Base-by-base conservation (phyloP, 92 coral and sea anemone genomes). In the Zoanthus solanderi region DNA sequence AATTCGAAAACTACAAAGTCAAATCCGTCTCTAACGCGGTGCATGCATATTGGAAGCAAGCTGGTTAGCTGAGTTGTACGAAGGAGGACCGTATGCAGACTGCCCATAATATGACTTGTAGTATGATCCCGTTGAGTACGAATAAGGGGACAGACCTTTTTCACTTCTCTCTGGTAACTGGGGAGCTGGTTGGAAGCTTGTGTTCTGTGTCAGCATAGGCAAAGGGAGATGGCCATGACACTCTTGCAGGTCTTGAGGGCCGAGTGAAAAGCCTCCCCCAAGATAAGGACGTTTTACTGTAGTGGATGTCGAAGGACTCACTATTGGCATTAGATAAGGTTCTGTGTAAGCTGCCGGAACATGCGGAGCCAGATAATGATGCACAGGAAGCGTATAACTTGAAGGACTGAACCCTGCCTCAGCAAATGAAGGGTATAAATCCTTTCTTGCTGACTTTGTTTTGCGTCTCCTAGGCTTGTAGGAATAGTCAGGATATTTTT, bases 401-500 rank as follows among this genome's bases (percentile, higher is more conserved):
- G 96, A 84, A 1, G 94, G 50, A 34, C 87, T 73, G 28, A 88
- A 66, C 31, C 94, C 84, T 48, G 91, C 90, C 79, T 93, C 94
- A 3, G 89, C 96, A 87, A 95, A 93, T 45, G 98, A 76, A 1
- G 96, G 84, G 50, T 93, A 95, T 9, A 93, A 78, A 10, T 95
- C 98, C 48, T 95, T 95, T 54, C 96, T 87, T 3, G 91, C 83
- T 31, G 90, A 71, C 84, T 93, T 95, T 87, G 79, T 93, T 77
- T 95, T 95, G 10, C 94, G 89, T 72, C 98, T 86, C 11, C 98
- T 89, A 0, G 98, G 98, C 78, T 95, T 95, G 92, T 95, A 95
- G 10, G 96, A 93, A 89, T 95, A 95, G 72, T 95, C 94, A 0
- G 98, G 98, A 87, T 95, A 95, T 88, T 95, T 95, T 83, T 95